Evolutionary conservation across 1,140 invertebrate species (phyloP).

Genomic region (Vanessa atalanta): DNA sequence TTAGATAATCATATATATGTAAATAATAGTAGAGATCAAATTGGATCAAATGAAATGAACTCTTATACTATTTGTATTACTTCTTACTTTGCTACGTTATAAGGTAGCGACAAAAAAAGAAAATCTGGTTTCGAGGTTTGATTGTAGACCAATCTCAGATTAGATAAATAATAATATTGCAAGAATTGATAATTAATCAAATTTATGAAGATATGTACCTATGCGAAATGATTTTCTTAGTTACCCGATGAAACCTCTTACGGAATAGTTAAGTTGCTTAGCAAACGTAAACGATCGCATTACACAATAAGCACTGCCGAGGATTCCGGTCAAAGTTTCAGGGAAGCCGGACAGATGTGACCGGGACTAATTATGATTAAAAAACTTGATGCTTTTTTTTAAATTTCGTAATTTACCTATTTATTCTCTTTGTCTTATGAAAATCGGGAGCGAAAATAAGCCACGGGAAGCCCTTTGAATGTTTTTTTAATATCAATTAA

Average conservation of each 20-base stretch:
- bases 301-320: conserved; percentile 60
- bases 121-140: too few relatives aligned
- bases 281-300: conserved; percentile 57
- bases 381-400: conserved; percentile 45
- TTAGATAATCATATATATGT: too few relatives aligned
- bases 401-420: conserved; percentile 30
- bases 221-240: not conserved
- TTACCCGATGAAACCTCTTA: conserved; percentile 50
- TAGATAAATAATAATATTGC: too few relatives aligned
- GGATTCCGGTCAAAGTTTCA: conserved; percentile 74
- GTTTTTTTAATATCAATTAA: not conserved
- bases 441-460: not conserved
- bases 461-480: not conserved
- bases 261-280: conserved; percentile 56
- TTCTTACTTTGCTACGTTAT: too few relatives aligned
- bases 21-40: too few relatives aligned
- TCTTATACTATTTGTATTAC: too few relatives aligned
- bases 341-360: conserved; percentile 67
- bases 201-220: not conserved
- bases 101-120: too few relatives aligned
- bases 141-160: too few relatives aligned
- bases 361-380: conserved; percentile 62
- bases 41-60: too few relatives aligned
- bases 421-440: conserved; percentile 5
- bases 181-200: too few relatives aligned